phyloP scores from a whole-genome alignment of 2,797 vertebrate species.

The Sphenodon punctatus region DNA sequence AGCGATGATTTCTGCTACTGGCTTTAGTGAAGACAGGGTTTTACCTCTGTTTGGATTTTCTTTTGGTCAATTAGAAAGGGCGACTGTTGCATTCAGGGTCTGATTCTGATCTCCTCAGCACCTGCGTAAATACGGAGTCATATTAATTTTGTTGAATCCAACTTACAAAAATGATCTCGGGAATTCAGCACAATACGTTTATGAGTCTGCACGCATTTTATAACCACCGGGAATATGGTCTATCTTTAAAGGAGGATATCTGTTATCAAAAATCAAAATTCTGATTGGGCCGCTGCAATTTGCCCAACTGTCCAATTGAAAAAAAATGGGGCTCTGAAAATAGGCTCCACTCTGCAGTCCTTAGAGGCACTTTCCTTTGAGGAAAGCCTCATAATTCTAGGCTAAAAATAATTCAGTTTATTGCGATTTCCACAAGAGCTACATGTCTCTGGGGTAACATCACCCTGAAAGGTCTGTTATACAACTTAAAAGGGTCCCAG shows the following conservation, averaged over 20 bases:
- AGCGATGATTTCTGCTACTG: no score
- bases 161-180: no score
- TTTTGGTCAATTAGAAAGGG: background rate
- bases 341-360: conserved; percentile 34
- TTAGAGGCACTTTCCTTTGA: conserved; percentile 45
- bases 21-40: no score
- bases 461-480: background rate
- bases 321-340: conserved; percentile 40
- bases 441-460: conserved; percentile 33
- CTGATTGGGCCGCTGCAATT: conserved; percentile 38
- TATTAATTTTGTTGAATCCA: conserved; percentile 41
- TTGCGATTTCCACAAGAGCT: conserved; percentile 46
- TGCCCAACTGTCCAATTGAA: conserved; percentile 48
- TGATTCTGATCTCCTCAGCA: conserved; percentile 12
- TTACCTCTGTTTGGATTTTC: no score
- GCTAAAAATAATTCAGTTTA: conserved; percentile 61
- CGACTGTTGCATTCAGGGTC: background rate
- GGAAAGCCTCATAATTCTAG: conserved; percentile 48
- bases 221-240: conserved; percentile 25
- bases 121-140: background rate
- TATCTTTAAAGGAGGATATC: conserved; percentile 52
- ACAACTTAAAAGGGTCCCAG: conserved; percentile 45
- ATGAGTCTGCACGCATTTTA: background rate
- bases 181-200: conserved; percentile 40
- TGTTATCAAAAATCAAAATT: conserved; percentile 53